A percentile compares a stretch with the other conserved stretches of the same genome.
Evolutionary conservation across 2,113 vertebrate genomes (phyloP).

Genomic region (Planiliza haematocheilus): DNA sequence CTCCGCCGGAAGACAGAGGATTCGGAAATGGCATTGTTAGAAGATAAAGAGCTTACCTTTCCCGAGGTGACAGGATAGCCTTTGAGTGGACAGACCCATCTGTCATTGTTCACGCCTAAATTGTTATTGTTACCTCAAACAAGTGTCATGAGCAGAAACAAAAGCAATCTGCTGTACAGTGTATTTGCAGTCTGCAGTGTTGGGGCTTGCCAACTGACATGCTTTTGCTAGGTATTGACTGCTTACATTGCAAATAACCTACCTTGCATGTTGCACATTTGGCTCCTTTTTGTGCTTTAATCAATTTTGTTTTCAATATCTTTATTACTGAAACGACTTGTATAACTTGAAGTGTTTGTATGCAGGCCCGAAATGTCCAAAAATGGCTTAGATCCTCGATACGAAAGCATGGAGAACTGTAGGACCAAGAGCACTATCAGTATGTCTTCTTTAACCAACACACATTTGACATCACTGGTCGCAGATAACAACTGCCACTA

Average conservation of each 20-base stretch:
- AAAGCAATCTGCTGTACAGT: neutral
- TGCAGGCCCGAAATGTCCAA: no score
- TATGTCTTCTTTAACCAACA: no score
- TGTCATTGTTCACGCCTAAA: slow-evolving; percentile 61
- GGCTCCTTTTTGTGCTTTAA: neutral
- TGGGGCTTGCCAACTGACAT: neutral
- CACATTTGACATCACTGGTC: no score
- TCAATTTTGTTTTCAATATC: no score
- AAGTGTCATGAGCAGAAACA: slow-evolving; percentile 32
- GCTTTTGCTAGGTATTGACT: neutral
- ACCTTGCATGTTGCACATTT: neutral
- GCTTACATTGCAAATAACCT: neutral
- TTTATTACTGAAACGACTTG: no score
- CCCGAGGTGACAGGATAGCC: slow-evolving; percentile 64
- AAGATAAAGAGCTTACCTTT: slow-evolving; percentile 73
- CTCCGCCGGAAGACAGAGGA: slow-evolving; percentile 44
- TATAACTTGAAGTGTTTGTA: no score
- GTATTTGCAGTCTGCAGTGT: slow-evolving; percentile 12
- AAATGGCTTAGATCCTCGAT: no score
- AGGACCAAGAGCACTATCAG: no score
- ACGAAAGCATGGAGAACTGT: no score
- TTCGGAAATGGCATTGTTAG: slow-evolving; percentile 53
- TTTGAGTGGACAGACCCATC: slow-evolving; percentile 60
- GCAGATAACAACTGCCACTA: no score
- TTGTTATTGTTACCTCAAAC: slow-evolving; percentile 46